Conservation (phyloP, 2,113 vertebrate species). For the Xyrauchen texanus region DNA sequence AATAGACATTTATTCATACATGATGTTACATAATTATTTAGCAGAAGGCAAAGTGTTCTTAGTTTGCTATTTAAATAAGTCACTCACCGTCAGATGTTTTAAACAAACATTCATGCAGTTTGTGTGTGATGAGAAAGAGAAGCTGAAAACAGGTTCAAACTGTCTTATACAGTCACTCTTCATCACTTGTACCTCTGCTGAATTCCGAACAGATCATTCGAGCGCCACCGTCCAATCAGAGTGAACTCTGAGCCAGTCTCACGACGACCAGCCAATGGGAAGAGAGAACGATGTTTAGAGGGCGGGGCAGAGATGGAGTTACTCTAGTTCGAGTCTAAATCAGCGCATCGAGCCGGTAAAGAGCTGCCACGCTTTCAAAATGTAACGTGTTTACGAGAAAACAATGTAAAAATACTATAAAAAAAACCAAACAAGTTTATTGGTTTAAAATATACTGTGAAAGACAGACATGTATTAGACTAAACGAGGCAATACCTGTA, state of each 20-base stretch:
- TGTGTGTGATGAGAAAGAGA: constrained; percentile 17
- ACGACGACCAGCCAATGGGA: constrained; percentile 13
- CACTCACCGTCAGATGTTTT: constrained; percentile 1
- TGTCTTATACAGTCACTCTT: constrained; percentile 35
- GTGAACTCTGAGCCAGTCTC: constrained; percentile 51
- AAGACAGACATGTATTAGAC: no score
- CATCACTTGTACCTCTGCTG: constrained; percentile 47
- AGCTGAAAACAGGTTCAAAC: constrained; percentile 53
- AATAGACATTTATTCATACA: no score
- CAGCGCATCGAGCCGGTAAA: not conserved
- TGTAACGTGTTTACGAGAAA: no score
- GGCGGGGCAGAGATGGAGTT: not conserved
- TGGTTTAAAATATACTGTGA: no score
- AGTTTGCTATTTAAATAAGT: not conserved
- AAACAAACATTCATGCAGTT: not conserved
- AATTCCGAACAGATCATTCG: constrained; percentile 73
- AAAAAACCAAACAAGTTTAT: no score
- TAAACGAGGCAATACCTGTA: no score
- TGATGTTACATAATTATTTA: no score
- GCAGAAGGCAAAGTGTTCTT: no score
- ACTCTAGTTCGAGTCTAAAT: constrained; percentile 6
- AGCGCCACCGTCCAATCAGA: constrained; percentile 60
- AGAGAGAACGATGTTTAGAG: not conserved
- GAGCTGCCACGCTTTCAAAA: no score
- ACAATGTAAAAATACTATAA: no score